Evolutionary conservation across 2,113 vertebrate species (phyloP), one percentile per base, ranked within the genome.

Genomic region (Cryptomyrus ogoouensis): DNA sequence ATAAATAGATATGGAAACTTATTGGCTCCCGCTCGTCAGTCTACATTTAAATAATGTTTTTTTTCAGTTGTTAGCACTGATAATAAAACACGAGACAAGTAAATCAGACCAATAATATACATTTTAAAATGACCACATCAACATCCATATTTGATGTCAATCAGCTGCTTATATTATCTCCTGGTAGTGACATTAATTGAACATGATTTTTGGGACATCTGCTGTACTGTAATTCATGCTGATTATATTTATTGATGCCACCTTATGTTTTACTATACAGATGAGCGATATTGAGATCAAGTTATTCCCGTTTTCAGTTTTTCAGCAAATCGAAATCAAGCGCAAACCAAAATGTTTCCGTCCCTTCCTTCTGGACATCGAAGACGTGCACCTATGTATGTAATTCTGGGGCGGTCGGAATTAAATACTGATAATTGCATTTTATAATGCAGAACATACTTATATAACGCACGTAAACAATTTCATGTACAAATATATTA

Each of bases 131-230:
- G 1, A 49, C 46, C 24, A 46, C 21, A 77, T 35, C 83, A 88
- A 85, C 21, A 58, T 83, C 53, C 74, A 49, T 91, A 87, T 89
- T 90, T 86, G 88, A 66, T 19, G 8, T 66, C 74, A 88, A 24
- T n/a, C 66, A 92, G 89, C 70, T 15, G 66, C 83, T 49, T 84
- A 74, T 58, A 88, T 58, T 31, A 62, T n/a, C 49, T 52, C 35
- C 27, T 27, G 77, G 70, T 89, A 91, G 89, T 91, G 83, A 89
- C 83, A 87, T 90, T 89, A 91, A 92, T 91, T 90, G 77, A 90
- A 58, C 58, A 56, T 88, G 47, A 87, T 92, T 92, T 70, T 91
- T 90, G 10, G 77, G 91, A 92, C 91, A 93, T 93, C 92, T 93
- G 92, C 90, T 92, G 90, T 90, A 77, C 19, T 90, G 91, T 90